Conservation (phyloP, 1,140 invertebrate species). For the Zeugodacus cucurbitae region DNA sequence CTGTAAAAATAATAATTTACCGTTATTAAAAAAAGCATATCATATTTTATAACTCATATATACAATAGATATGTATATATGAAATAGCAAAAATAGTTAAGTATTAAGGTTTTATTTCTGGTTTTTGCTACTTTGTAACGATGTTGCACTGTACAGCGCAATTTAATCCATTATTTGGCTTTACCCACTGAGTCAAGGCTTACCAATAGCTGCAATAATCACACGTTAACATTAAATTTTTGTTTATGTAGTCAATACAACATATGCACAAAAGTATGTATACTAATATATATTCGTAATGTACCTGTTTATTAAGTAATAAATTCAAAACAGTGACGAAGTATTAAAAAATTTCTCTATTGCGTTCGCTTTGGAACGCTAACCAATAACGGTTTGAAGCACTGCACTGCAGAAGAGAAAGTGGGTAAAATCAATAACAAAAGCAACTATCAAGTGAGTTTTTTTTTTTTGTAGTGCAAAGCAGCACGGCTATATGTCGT, state of each 20-base stretch:
- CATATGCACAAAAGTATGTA: neutral
- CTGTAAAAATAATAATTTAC: no score
- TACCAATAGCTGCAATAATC: neutral
- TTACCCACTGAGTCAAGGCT: neutral
- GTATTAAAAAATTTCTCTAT: neutral
- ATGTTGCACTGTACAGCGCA: neutral
- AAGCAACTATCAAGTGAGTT: neutral
- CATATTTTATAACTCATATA: no score
- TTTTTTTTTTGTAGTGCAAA: neutral
- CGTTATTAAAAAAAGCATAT: no score
- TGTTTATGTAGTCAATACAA: neutral
- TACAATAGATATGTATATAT: no score
- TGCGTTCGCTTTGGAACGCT: neutral
- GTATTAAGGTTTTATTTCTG: neutral
- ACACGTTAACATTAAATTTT: neutral
- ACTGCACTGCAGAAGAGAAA: constrained; percentile 4
- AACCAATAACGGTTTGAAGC: neutral
- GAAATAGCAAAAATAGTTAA: no score
- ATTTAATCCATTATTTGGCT: neutral
- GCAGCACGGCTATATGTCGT: neutral
- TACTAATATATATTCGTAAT: neutral
- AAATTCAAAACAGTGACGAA: neutral
- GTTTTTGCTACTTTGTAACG: no score
- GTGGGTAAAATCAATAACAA: constrained; percentile 36
- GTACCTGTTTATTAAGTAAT: constrained; percentile 12